Percentiles rank a stretch among this genome's conserved stretches.
Evolutionary conservation across 2,888 invertebrate species (phyloP).

Genomic region (Hemicrepidius hirtus): DNA sequence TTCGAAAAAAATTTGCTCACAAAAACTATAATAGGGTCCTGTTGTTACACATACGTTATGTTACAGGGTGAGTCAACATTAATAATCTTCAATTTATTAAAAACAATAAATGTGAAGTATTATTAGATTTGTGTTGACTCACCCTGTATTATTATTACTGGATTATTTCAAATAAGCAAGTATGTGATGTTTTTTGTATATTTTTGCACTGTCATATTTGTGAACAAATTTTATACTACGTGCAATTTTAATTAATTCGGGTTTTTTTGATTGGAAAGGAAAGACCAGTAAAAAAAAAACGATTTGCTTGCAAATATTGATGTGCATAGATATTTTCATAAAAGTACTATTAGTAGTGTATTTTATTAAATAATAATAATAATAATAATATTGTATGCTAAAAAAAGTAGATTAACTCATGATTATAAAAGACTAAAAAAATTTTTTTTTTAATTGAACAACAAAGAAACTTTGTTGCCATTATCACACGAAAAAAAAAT

Average conservation of each 20-base stretch:
- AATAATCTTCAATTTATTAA: too few relatives aligned
- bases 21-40: slow-evolving; percentile 1
- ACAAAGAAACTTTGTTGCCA: slow-evolving; percentile 3
- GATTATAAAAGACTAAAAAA: not conserved
- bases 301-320: slow-evolving; percentile 45
- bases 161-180: slow-evolving; percentile 35
- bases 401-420: not conserved
- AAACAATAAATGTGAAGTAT: too few relatives aligned
- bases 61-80: too few relatives aligned
- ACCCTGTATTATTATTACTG: too few relatives aligned
- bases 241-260: slow-evolving; percentile 29
- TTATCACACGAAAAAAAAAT: not conserved
- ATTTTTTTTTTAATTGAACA: not conserved
- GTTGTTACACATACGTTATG: too few relatives aligned
- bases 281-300: slow-evolving; percentile 27
- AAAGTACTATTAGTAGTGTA: slow-evolving; percentile 47
- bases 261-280: slow-evolving; percentile 9
- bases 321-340: slow-evolving; percentile 50
- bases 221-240: slow-evolving; percentile 36
- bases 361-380: too few relatives aligned
- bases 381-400: slow-evolving; percentile 38
- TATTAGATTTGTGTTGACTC: too few relatives aligned
- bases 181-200: slow-evolving; percentile 46
- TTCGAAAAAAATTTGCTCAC: too few relatives aligned
- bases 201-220: slow-evolving; percentile 45